Percentiles rank a stretch among this genome's conserved stretches.
Conservation (phyloP, 1,140 invertebrate species). For the Pachypeltis micranthus region DNA sequence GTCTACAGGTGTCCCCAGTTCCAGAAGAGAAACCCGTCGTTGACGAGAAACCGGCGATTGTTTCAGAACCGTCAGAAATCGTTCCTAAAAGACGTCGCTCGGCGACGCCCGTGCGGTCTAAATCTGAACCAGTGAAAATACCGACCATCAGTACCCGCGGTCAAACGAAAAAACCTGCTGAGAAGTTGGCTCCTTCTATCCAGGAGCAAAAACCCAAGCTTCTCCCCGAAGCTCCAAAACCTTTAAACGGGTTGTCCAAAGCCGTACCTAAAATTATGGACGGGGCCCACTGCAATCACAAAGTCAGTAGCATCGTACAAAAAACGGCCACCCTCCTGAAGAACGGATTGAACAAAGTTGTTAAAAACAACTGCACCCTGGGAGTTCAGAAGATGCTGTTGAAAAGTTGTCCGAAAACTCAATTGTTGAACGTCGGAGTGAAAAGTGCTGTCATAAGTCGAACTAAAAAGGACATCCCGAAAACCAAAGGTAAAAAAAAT, state of each 20-base stretch:
- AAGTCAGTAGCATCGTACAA: neutral
- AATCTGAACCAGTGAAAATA: neutral
- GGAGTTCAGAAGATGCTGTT: neutral
- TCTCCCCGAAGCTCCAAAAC: neutral
- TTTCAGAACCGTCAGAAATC: neutral
- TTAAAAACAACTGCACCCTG: neutral
- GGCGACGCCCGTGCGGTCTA: neutral
- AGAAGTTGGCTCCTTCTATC: too few species aligned
- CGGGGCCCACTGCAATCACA: neutral
- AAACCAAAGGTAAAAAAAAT: slow-evolving; percentile 11
- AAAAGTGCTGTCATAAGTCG: neutral
- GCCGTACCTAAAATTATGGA: neutral
- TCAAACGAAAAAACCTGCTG: neutral
- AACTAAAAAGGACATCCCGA: neutral
- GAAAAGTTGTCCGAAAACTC: neutral
- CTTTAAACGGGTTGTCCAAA: slow-evolving; percentile 1
- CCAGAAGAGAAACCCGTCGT: neutral
- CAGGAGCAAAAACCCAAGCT: neutral
- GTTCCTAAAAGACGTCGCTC: neutral
- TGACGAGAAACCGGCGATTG: neutral
- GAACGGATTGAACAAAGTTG: neutral
- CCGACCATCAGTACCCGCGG: neutral
- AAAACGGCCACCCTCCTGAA: neutral
- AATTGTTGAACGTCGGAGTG: neutral
- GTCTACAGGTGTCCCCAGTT: neutral